Evolutionary conservation across 2,113 vertebrate species (phyloP), one percentile per base, ranked within the genome.

Genomic region (Apteryx owenii): DNA sequence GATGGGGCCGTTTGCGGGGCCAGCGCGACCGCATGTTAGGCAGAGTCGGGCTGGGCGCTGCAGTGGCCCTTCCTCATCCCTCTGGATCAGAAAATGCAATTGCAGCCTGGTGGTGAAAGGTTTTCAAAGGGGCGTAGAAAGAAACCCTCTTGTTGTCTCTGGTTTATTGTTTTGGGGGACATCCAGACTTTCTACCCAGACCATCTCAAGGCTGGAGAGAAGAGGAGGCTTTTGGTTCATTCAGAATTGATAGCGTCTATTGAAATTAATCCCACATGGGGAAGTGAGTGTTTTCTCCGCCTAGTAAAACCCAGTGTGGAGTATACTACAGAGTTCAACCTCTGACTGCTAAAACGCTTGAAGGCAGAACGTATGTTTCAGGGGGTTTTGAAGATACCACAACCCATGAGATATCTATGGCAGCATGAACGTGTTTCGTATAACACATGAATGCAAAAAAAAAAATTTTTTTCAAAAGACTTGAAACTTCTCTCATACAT

Each of bases 181-280:
- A 85, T 38, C 21, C 79, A 89, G 2, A 22, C 38, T 88, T 82
- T 51, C 29, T 5, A n/a, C 16, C 18, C 36, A 70, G 64, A 83
- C 29, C 42, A 85, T 93, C 36, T 15, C 40, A 91, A 80, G 50
- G 42, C 50, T 94, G 71, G 23, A 79, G 64, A 81, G 62, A 72
- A 83, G 88, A 70, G 11, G 50, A 81, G 58, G 53, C 50, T 85
- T 94, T 95, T 80, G 75, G 83, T 91, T 91, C 71, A 22, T 62
- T n/a, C 7, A 70, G 87, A 91, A 89, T 33, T 85, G 73, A 95
- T 77, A 92, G 61, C 2, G 1, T 60, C 75, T 89, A 91, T 60
- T 77, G 62, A 93, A 96, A 95, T 94, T 21, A 89, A 64, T 82
- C 73, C 93, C 91, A 85, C 70, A 81, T 96, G 81, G 48, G 31